A percentile compares a stretch with the other conserved stretches of the same genome.
Conservation (phyloP, 2,797 vertebrate species). For the Nannoperca australis region DNA sequence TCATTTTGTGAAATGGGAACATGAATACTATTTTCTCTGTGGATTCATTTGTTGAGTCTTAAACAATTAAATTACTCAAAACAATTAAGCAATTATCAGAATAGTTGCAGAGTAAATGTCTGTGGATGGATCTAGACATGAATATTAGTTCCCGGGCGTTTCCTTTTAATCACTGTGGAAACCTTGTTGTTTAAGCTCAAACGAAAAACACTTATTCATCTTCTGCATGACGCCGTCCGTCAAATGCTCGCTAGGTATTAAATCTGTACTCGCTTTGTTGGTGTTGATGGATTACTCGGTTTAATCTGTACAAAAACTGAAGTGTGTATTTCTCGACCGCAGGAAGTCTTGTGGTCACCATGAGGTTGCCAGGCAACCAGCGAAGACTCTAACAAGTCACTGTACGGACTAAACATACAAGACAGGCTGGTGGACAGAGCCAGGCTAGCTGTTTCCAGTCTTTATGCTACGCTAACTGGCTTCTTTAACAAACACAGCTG, state of each 20-base stretch:
- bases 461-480: not conserved
- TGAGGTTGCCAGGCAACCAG: no score
- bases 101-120: not conserved
- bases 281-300: not conserved
- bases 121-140: not conserved
- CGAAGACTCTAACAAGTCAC: not conserved
- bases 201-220: not conserved
- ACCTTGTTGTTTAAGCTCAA: not conserved
- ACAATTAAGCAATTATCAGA: not conserved
- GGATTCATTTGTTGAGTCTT: not conserved
- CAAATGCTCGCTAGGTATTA: not conserved
- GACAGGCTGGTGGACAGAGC: not conserved
- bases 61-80: not conserved
- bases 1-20: not conserved
- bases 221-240: not conserved
- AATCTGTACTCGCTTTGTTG: not conserved
- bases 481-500: not conserved
- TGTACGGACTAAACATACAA: conserved; percentile 1
- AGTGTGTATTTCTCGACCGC: conserved; percentile 1
- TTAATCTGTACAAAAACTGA: not conserved
- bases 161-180: no score
- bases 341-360: not conserved
- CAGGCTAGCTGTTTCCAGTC: not conserved
- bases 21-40: not conserved
- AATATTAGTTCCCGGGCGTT: no score